A percentile compares a stretch with the other conserved stretches of the same genome.
Evolutionary conservation across 2,888 invertebrate species (phyloP).

Genomic region (Temnothorax rugatulus): DNA sequence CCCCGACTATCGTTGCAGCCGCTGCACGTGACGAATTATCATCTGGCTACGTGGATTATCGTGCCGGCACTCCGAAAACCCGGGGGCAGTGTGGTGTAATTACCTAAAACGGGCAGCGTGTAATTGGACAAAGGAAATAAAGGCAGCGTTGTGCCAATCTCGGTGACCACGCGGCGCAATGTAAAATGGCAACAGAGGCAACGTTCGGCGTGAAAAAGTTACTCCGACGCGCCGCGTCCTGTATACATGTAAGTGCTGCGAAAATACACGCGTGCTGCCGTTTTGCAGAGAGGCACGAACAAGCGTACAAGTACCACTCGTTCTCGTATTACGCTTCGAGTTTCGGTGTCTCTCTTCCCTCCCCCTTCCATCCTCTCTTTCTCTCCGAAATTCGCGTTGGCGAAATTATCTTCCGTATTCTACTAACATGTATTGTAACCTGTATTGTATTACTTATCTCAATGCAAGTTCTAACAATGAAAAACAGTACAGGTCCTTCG

Average conservation of each 20-base stretch:
- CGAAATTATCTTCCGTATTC: conserved; percentile 46
- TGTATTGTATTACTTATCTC: conserved; percentile 34
- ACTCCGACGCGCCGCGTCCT: conserved; percentile 58
- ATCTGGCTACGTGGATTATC: conserved; percentile 49
- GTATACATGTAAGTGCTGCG: conserved; percentile 57
- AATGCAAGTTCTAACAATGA: conserved; percentile 9
- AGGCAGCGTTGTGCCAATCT: conserved; percentile 70
- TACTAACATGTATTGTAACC: neutral
- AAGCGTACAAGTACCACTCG: conserved; percentile 29
- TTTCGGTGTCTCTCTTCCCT: neutral
- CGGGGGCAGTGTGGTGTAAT: conserved; percentile 31
- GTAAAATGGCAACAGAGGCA: conserved; percentile 44
- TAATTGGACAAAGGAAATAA: conserved; percentile 63
- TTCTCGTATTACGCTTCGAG: conserved; percentile 28
- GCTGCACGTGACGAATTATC: conserved; percentile 51
- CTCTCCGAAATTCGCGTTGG: conserved; percentile 22
- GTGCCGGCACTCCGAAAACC: conserved; percentile 32
- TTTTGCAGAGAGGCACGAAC: conserved; percentile 51
- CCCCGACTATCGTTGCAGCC: conserved; percentile 36
- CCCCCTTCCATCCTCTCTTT: neutral
- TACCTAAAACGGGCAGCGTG: conserved; percentile 44
- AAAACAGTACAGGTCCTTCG: neutral
- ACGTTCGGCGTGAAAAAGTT: conserved; percentile 58
- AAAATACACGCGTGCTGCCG: conserved; percentile 60
- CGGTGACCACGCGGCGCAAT: conserved; percentile 50